These are phyloP conservation scores for Matsumyia berberina DNA, from an alignment of 2,888 invertebrate species.

Conservation along the genomic window DNA sequence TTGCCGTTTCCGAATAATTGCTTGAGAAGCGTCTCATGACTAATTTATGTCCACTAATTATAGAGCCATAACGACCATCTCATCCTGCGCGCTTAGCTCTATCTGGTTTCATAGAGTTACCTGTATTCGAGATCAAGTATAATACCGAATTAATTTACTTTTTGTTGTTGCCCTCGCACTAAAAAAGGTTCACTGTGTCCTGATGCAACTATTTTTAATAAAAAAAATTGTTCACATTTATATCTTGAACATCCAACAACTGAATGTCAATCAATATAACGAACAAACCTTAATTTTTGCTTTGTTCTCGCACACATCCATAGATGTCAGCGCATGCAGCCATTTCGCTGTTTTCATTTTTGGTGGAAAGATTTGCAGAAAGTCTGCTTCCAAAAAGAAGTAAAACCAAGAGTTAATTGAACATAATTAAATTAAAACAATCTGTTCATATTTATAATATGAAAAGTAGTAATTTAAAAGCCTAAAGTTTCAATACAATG, in stretches of 20 bases:
- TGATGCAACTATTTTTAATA: too few relatives aligned
- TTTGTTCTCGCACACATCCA: conserved; percentile 15
- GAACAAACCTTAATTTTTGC: conserved; percentile 21
- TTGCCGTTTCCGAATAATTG: too few relatives aligned
- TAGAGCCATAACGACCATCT: too few relatives aligned
- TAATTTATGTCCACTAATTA: too few relatives aligned
- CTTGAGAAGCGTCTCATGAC: too few relatives aligned
- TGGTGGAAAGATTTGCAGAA: conserved; percentile 46
- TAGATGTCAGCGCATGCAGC: conserved; percentile 29
- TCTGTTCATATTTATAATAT: conserved; percentile 64
- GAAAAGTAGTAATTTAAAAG: conserved; percentile 51
- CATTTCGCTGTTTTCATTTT: conserved; percentile 57
- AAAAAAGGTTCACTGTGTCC: too few relatives aligned
- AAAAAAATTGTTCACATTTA: too few relatives aligned
- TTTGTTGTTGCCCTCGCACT: too few relatives aligned
- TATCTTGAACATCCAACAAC: background rate
- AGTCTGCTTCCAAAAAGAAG: conserved; percentile 21
- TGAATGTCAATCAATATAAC: background rate
- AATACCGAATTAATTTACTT: too few relatives aligned
- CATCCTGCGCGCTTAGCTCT: too few relatives aligned
- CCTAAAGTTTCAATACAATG: conserved; percentile 48
- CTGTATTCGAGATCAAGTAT: too few relatives aligned
- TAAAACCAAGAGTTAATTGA: conserved; percentile 4
- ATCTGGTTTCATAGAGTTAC: too few relatives aligned
- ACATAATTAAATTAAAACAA: conserved; percentile 31